Evolutionary conservation across 64 coral and sea anemone genomes (phyloP).

Genomic region (Hydrozoanthus tunicans): DNA sequence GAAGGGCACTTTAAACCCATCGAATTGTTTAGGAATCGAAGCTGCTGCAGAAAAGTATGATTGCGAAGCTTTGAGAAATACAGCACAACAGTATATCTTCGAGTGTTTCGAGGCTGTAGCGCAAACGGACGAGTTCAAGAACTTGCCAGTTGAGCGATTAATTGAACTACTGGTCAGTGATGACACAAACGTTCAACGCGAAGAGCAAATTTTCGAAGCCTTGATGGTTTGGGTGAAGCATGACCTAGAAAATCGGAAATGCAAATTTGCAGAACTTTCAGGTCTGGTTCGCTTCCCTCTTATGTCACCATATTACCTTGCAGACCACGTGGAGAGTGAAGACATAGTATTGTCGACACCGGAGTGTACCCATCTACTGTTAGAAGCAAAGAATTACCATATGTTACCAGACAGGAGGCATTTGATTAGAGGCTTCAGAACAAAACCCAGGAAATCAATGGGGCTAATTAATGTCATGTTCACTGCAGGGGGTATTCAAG

Average conservation of each 20-base stretch:
- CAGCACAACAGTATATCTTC: slow-evolving; percentile 81
- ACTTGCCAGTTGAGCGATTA: slow-evolving; percentile 69
- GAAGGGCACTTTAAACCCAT: slow-evolving; percentile 88
- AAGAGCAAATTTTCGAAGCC: slow-evolving; percentile 93
- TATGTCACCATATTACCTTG: slow-evolving; percentile 93
- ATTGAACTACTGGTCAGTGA: slow-evolving; percentile 74
- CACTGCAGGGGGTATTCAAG: slow-evolving; percentile 93
- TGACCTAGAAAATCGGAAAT: slow-evolving; percentile 59
- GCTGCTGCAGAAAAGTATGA: slow-evolving; percentile 83
- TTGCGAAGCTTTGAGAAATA: slow-evolving; percentile 65
- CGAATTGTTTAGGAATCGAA: slow-evolving; percentile 95
- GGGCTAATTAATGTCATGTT: slow-evolving; percentile 96
- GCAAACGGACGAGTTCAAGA: slow-evolving; percentile 94
- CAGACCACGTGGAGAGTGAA: slow-evolving; percentile 91
- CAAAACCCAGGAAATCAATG: slow-evolving; percentile 92
- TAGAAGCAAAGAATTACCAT: slow-evolving; percentile 98
- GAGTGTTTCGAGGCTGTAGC: slow-evolving; percentile 87
- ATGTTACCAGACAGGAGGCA: slow-evolving; percentile 95
- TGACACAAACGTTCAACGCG: slow-evolving; percentile 82
- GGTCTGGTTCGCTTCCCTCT: slow-evolving; percentile 81
- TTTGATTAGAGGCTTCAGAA: slow-evolving; percentile 91
- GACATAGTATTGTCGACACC: slow-evolving; percentile 76
- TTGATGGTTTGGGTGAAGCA: slow-evolving; percentile 85
- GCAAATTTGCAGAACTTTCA: slow-evolving; percentile 68
- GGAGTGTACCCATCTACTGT: slow-evolving; percentile 82